Evolutionary conservation across 2,113 vertebrate species (phyloP).

Genomic region (Eretmochelys imbricata): DNA sequence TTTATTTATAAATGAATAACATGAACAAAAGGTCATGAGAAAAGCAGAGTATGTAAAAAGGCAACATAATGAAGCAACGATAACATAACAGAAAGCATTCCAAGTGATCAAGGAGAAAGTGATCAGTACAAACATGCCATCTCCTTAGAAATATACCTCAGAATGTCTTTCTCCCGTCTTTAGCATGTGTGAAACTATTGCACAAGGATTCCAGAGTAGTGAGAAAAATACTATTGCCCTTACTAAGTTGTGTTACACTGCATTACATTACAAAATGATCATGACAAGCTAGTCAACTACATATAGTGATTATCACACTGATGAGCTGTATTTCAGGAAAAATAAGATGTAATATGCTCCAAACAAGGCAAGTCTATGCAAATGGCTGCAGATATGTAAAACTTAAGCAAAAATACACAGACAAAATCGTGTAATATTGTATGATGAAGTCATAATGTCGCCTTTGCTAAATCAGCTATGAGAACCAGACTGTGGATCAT

Average conservation of each 20-base stretch:
- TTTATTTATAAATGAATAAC: constrained; percentile 51
- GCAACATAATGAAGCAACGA: constrained; percentile 49
- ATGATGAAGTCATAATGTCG: background rate
- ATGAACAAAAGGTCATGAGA: background rate
- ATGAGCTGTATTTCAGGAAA: constrained; percentile 28
- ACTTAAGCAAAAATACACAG: background rate
- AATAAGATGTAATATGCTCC: background rate
- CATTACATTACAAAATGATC: constrained; percentile 79
- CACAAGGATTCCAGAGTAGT: constrained; percentile 69
- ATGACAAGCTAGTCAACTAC: constrained; percentile 69
- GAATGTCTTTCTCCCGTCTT: constrained; percentile 76
- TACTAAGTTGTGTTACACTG: constrained; percentile 69
- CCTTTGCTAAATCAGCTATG: background rate
- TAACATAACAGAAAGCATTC: constrained; percentile 60
- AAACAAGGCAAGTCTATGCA: background rate
- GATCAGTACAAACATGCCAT: constrained; percentile 56
- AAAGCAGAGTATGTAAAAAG: constrained; percentile 26
- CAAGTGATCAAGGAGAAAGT: constrained; percentile 58
- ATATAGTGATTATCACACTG: constrained; percentile 44
- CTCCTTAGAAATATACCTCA: constrained; percentile 71
- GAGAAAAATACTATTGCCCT: constrained; percentile 78
- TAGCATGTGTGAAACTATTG: constrained; percentile 73
- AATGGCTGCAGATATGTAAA: background rate
- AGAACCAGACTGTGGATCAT: background rate
- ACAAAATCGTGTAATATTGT: background rate